Base-by-base conservation (phyloP, 2,888 invertebrate species). In the Unio pictorum region DNA sequence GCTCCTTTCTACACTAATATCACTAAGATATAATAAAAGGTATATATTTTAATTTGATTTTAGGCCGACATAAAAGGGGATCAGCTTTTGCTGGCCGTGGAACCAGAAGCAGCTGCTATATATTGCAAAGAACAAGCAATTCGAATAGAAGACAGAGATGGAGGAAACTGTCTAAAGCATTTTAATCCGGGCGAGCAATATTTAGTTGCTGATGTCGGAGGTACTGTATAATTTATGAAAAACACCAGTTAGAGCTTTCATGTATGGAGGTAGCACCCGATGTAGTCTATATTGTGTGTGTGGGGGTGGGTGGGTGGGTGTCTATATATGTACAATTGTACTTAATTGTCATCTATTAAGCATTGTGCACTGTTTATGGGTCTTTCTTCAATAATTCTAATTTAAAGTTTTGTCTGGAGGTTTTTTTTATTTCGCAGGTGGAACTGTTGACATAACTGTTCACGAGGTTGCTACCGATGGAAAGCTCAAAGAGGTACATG, bases 141-240 rank as follows among this genome's bases (percentile, higher is more conserved):
- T 6, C 65, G 56, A 18, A 56, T 64, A 58, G 61, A 67, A 1
- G 71, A 63, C n/a, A 71, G 73, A 18, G 67, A 73, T 0, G 73
- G 71, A 6, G 73, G 75, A 4, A 66, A 64, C 4, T 68, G 73
- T 64, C 65, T 76, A 55, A 67, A 66, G 56, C 73, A 71, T 6
- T 76, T 76, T 64, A 71, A 76, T 34, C 75, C 75, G 11, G 75
- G 75, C 26, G 71, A 76, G 45, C 71, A 69, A 58, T 76, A 76
- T 58, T 71, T 73, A n/a, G 73, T 76, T 15, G 62, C 72, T 0
- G 75, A 76, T 34, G 54, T 71, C 55, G 75, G 75, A 65, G 75
- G 73, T 75, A 28, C 26, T 61, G 58, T 58, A 23, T 58, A 0
- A 6, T 45, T 11, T 45, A 11, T 1, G 45, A 11, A 45, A 45